Conservation (phyloP, 2,113 vertebrate genomes). For the Puntigrus tetrazona region DNA sequence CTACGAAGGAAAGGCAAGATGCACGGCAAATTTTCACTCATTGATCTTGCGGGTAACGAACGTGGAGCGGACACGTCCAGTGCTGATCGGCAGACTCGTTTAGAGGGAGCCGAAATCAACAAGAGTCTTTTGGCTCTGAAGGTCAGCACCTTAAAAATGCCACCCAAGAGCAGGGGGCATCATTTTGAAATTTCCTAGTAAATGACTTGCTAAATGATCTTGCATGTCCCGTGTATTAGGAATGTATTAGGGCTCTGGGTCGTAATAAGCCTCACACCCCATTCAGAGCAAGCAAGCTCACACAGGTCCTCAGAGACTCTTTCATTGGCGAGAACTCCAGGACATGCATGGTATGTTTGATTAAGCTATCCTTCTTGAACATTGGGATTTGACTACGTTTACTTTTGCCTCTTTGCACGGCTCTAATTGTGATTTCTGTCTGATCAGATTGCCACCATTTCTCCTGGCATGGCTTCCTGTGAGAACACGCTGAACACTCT, state of each 20-base stretch:
- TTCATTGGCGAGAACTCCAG: slow-evolving; percentile 98
- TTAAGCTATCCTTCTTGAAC: background rate
- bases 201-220: slow-evolving; percentile 4
- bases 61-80: slow-evolving; percentile 96
- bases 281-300: slow-evolving; percentile 98
- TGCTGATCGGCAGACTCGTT: slow-evolving; percentile 91
- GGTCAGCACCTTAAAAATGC: slow-evolving; percentile 68
- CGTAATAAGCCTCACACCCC: slow-evolving; percentile 97
- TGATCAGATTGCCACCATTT: slow-evolving; percentile 93
- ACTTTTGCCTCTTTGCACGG: background rate
- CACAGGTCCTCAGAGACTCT: slow-evolving; percentile 97
- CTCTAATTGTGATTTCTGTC: slow-evolving; percentile 1
- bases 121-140: slow-evolving; percentile 98
- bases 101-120: slow-evolving; percentile 99
- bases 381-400: background rate
- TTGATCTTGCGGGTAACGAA: slow-evolving; percentile 97
- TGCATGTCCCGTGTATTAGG: slow-evolving; percentile 72
- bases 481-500: slow-evolving; percentile 98
- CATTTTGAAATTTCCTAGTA: background rate
- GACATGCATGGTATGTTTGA: slow-evolving; percentile 91
- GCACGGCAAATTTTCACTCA: slow-evolving; percentile 98
- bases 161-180: background rate
- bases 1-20: slow-evolving; percentile 92
- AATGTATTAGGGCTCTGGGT: slow-evolving; percentile 97
- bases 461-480: slow-evolving; percentile 98